These are phyloP conservation scores for Acomys russatus DNA, from an alignment of 2,797 vertebrate genomes.

Conservation along the genomic window DNA sequence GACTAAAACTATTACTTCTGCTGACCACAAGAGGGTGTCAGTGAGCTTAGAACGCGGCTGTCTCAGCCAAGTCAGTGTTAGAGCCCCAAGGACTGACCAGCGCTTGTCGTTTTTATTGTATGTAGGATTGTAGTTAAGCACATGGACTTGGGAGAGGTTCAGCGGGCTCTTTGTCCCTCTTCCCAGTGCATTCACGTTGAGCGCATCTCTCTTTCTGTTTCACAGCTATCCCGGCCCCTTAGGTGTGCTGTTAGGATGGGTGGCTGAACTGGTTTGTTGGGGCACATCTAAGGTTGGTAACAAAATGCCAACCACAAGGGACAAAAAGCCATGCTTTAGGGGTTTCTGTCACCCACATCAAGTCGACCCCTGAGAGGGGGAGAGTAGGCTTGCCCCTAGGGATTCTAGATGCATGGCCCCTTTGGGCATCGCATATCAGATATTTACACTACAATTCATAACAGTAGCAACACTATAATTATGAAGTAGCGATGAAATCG, in stretches of 20 bases:
- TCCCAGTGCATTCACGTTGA: not conserved
- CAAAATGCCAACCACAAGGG: too few relatives aligned
- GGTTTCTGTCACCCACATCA: not conserved
- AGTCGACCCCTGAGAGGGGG: not conserved
- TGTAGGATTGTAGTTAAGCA: conserved; percentile 34
- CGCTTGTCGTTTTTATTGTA: conserved; percentile 15
- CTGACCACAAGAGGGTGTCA: conserved; percentile 86
- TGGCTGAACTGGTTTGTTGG: not conserved
- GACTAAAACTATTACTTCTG: conserved; percentile 61
- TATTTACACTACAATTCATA: not conserved
- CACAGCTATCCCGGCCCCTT: too few relatives aligned
- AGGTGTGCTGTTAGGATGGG: not conserved
- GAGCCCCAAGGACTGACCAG: not conserved
- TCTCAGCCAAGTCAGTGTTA: not conserved
- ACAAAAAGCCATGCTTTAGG: not conserved
- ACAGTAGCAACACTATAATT: not conserved
- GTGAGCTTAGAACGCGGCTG: conserved; percentile 74
- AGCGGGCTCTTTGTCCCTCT: not conserved
- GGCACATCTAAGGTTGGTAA: not conserved
- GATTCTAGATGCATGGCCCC: not conserved
- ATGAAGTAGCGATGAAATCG: not conserved
- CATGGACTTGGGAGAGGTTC: not conserved
- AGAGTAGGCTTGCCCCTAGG: not conserved
- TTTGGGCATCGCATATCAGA: not conserved
- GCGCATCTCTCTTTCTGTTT: not conserved